Percentiles rank a stretch among this genome's conserved stretches.
These are phyloP conservation scores for Poeciliopsis gracilis DNA, from an alignment of 2,797 vertebrate genomes.

Conservation along the genomic window DNA sequence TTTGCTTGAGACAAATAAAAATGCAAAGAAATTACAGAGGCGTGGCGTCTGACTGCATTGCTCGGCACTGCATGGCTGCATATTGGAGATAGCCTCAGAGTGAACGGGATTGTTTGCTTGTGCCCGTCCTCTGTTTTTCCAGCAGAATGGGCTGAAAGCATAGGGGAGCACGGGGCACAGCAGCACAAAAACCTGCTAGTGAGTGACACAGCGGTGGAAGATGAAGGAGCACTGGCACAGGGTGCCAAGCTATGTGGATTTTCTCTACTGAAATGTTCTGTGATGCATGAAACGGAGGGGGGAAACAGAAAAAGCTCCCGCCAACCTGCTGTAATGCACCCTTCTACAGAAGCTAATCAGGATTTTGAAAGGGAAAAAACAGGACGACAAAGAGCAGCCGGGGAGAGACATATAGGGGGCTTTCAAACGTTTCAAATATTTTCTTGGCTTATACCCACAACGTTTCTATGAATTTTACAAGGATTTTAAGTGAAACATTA, in stretches of 20 bases:
- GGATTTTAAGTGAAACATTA: not conserved
- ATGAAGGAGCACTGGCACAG: conserved; percentile 53
- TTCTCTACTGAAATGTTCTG: conserved; percentile 58
- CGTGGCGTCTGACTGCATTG: conserved; percentile 44
- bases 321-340: conserved; percentile 39
- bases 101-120: conserved; percentile 36
- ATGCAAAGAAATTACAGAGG: conserved; percentile 39
- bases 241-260: conserved; percentile 33
- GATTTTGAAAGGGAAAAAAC: conserved; percentile 2
- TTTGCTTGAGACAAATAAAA: conserved; percentile 30
- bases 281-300: conserved; percentile 51
- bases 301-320: conserved; percentile 15
- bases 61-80: conserved; percentile 51
- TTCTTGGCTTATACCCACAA: not conserved
- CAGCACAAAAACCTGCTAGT: conserved; percentile 46
- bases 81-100: conserved; percentile 46
- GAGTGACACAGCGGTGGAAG: conserved; percentile 42
- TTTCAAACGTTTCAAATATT: not conserved
- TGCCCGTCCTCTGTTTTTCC: conserved; percentile 58
- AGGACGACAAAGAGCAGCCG: conserved; percentile 34
- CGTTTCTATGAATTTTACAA: not conserved
- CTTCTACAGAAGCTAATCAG: conserved; percentile 37
- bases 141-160: conserved; percentile 54
- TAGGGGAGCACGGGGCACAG: conserved; percentile 36
- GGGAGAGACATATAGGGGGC: conserved; percentile 34